Conservation (phyloP, 2,888 invertebrate species). For the Caenorhabditis imperialis region DNA sequence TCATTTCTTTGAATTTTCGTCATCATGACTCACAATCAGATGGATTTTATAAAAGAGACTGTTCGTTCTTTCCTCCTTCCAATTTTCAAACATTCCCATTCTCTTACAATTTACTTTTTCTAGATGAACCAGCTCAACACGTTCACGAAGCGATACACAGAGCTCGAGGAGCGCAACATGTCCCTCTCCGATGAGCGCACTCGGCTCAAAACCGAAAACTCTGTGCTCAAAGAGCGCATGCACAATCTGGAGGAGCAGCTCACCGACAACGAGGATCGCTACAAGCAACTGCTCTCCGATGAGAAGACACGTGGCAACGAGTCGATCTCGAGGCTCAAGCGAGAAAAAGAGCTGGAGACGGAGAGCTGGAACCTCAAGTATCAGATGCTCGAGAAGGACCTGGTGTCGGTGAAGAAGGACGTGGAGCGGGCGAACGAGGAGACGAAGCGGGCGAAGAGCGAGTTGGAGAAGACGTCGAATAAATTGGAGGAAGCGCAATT, state of each 20-base stretch:
- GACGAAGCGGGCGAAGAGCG: slow-evolving; percentile 49
- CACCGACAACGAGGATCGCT: slow-evolving; percentile 68
- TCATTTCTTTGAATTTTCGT: no score
- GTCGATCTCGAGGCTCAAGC: slow-evolving; percentile 60
- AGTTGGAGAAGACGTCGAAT: slow-evolving; percentile 62
- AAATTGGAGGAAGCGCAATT: slow-evolving; percentile 66
- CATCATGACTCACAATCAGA: no score
- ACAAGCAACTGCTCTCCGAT: slow-evolving; percentile 70
- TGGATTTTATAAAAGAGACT: no score
- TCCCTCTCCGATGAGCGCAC: slow-evolving; percentile 69
- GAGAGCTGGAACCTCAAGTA: slow-evolving; percentile 68
- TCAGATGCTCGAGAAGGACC: slow-evolving; percentile 72
- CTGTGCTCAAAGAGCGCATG: slow-evolving; percentile 74
- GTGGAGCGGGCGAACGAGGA: slow-evolving; percentile 63
- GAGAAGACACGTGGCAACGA: slow-evolving; percentile 71
- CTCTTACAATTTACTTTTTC: no score
- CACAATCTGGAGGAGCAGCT: slow-evolving; percentile 75
- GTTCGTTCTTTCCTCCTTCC: no score
- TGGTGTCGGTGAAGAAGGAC: slow-evolving; percentile 55
- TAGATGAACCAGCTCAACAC: slow-evolving; percentile 66
- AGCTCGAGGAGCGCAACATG: slow-evolving; percentile 73
- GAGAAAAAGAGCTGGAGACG: slow-evolving; percentile 75
- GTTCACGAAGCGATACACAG: slow-evolving; percentile 71
- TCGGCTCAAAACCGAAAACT: slow-evolving; percentile 75
- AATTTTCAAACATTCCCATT: no score